phyloP scores from a whole-genome alignment of 2,888 invertebrate genomes.

The Drosophila neotestacea region DNA sequence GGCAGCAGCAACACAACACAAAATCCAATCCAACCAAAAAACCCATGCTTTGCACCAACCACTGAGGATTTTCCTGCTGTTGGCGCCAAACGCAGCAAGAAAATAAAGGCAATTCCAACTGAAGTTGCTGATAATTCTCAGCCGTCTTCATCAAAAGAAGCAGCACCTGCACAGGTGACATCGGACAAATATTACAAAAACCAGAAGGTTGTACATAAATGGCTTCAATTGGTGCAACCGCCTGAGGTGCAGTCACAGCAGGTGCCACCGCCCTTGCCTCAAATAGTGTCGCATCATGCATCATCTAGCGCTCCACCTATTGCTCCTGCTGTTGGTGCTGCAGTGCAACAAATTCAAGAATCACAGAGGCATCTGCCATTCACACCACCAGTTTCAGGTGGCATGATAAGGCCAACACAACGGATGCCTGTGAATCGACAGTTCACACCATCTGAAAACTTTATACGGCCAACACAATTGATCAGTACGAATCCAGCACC shows the following conservation, averaged over 20 bases:
- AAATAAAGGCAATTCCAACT: constrained; percentile 15
- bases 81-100: constrained; percentile 37
- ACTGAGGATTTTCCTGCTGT: constrained; percentile 48
- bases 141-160: not conserved
- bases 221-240: constrained; percentile 46
- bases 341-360: not conserved
- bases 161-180: not conserved
- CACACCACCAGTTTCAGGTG: not conserved
- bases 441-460: not conserved
- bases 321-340: too few species aligned
- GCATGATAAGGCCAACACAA: not conserved
- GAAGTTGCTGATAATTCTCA: not conserved
- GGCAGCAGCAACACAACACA: not conserved
- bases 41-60: not conserved
- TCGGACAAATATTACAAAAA: constrained; percentile 10
- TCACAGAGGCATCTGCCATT: not conserved
- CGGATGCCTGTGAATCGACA: not conserved
- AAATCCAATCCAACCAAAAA: not conserved
- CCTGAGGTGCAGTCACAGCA: constrained; percentile 20
- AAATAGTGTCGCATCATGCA: not conserved
- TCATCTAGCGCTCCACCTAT: not conserved
- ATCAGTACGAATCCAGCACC: not conserved
- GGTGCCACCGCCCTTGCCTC: not conserved
- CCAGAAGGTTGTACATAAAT: constrained; percentile 34
- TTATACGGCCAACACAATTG: not conserved